Base-by-base conservation (phyloP, 2,113 vertebrate species). In the Crypturellus undulatus region DNA sequence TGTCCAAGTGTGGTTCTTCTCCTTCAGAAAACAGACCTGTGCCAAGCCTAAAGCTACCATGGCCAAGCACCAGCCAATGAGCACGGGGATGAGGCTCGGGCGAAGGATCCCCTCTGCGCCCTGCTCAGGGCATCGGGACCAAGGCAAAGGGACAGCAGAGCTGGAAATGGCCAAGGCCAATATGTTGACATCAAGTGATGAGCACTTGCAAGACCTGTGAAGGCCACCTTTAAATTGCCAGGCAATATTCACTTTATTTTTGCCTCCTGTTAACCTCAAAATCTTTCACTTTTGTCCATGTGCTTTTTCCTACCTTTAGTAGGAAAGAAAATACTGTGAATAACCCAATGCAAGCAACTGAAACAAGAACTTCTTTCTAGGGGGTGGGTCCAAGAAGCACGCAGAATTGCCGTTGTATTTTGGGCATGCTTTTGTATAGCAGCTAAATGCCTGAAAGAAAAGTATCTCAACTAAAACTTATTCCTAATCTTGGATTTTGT, bases 391-490 rank as follows among this genome's bases (percentile, higher is more conserved):
- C 69, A 68, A 84, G 58, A 68, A 30, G 72, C n/a, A 28, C 5
- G n/a, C 19, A 51, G 80, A 72, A 86, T 58, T 20, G 4, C n/a
- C 63, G 0, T 51, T 77, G 51, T 60, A 65, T 28, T 58, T 36
- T 68, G 76, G 28, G 6, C 15, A 12, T 30, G 32, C 22, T 75
- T 94, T 93, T 85, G 78, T 80, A 45, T 77, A 78, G 30, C 71
- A 91, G 32, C 40, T 43, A 89, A 75, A 30, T 65, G 78, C 86
- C 82, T 88, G 76, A 69, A 93, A 96, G 90, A 76, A 20, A 92
- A 63, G 79, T 87, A 89, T 45, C 90, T 62, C 72, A 72, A 24
- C 67, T 49, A 38, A 84, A 95, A 88, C 43, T 69, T 69, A 19
- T 38, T 71, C 67, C 52, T 81, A 4, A 88, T 86, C 58, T 65